Conservation (phyloP, 2,888 invertebrate genomes). For the Mamestra brassicae region DNA sequence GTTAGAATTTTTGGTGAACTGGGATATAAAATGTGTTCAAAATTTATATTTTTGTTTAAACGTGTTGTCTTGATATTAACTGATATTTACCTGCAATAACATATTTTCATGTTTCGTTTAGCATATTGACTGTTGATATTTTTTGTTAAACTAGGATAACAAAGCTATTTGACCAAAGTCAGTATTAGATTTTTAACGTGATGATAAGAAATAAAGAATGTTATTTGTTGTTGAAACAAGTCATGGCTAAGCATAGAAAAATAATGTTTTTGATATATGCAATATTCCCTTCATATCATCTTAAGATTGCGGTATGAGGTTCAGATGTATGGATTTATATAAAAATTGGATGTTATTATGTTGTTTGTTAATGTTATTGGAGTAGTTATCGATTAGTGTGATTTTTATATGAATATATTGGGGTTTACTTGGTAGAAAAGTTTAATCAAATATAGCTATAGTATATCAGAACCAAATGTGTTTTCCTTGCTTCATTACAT, state of each 20-base stretch:
- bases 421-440: slow-evolving; percentile 90
- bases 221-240: slow-evolving; percentile 84
- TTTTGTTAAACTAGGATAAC: slow-evolving; percentile 90
- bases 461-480: slow-evolving; percentile 75
- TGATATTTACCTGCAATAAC: slow-evolving; percentile 89
- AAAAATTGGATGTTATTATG: slow-evolving; percentile 83
- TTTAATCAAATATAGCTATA: slow-evolving; percentile 89
- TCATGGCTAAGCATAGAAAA: slow-evolving; percentile 83
- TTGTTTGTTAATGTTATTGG: slow-evolving; percentile 91
- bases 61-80: slow-evolving; percentile 84
- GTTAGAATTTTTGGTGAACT: slow-evolving; percentile 81
- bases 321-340: slow-evolving; percentile 82
- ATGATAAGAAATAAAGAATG: slow-evolving; percentile 81
- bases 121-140: slow-evolving; percentile 90
- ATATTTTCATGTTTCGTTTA: slow-evolving; percentile 84
- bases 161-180: slow-evolving; percentile 91
- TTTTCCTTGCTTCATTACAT: slow-evolving; percentile 76
- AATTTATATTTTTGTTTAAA: slow-evolving; percentile 79
- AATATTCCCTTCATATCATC: slow-evolving; percentile 87
- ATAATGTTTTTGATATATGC: slow-evolving; percentile 78
- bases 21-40: slow-evolving; percentile 88
- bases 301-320: slow-evolving; percentile 80
- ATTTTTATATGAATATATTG: slow-evolving; percentile 91
- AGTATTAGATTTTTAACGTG: slow-evolving; percentile 90
- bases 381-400: slow-evolving; percentile 88